Evolutionary conservation across 1,140 invertebrate species (phyloP).

Genomic region (Drosophila novamexicana): DNA sequence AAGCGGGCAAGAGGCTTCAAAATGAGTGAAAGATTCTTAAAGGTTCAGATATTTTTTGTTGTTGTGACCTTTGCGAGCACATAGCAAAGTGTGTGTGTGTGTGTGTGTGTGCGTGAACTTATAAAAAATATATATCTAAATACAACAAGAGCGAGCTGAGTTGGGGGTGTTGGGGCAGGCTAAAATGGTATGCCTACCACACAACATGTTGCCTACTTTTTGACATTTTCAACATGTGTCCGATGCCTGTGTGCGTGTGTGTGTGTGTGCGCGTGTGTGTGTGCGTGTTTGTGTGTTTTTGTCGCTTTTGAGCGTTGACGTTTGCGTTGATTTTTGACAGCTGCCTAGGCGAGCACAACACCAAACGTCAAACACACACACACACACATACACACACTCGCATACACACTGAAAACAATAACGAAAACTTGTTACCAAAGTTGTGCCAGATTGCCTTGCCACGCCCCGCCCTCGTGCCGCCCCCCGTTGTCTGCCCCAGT

Average conservation of each 20-base stretch:
- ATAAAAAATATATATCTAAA: slow-evolving; percentile 46
- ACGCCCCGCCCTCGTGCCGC: neutral
- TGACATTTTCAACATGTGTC: slow-evolving; percentile 82
- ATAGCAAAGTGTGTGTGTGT: slow-evolving; percentile 15
- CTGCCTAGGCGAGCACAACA: slow-evolving; percentile 70
- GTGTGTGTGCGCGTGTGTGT: slow-evolving; percentile 18
- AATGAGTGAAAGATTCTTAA: slow-evolving; percentile 58
- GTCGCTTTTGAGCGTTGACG: slow-evolving; percentile 76
- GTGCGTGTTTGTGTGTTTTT: slow-evolving; percentile 49
- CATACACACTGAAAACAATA: slow-evolving; percentile 62
- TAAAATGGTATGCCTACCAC: slow-evolving; percentile 42
- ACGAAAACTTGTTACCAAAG: slow-evolving; percentile 81
- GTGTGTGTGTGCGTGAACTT: slow-evolving; percentile 32
- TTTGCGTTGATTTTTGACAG: slow-evolving; percentile 81
- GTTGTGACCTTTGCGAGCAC: slow-evolving; percentile 21
- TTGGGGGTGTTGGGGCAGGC: neutral
- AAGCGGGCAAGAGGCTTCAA: slow-evolving; percentile 59
- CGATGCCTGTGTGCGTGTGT: slow-evolving; percentile 43
- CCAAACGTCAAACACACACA: slow-evolving; percentile 37
- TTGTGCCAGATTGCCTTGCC: slow-evolving; percentile 74
- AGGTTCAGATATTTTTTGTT: slow-evolving; percentile 38
- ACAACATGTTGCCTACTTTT: slow-evolving; percentile 81
- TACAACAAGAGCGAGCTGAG: slow-evolving; percentile 42
- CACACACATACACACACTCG: slow-evolving; percentile 12
- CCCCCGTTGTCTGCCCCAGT: neutral